Conservation (phyloP, 2,113 vertebrate species). For the Bucco capensis region DNA sequence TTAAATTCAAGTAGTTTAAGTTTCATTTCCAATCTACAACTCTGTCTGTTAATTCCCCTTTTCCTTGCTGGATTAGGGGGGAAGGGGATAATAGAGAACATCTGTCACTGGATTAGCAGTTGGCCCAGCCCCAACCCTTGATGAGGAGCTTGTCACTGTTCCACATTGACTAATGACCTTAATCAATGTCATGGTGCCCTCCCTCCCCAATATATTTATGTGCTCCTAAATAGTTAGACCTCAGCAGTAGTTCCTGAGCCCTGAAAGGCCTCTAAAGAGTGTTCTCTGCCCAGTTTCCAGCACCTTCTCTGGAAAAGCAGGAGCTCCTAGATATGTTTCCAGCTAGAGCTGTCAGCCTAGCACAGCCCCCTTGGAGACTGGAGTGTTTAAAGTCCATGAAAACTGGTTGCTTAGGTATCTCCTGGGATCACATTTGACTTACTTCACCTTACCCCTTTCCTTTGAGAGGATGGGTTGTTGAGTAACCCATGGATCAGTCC, state of each 20-base stretch:
- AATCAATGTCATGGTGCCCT: background rate
- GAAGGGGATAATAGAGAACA: too few relatives aligned
- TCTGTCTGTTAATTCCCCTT: too few relatives aligned
- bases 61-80: too few relatives aligned
- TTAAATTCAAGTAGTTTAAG: too few relatives aligned
- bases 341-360: background rate
- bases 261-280: background rate
- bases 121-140: too few relatives aligned
- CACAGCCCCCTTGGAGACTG: background rate
- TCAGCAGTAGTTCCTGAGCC: background rate
- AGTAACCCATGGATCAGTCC: too few relatives aligned
- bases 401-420: background rate
- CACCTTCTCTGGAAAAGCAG: background rate
- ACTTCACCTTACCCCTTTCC: background rate
- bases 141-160: background rate
- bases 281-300: background rate
- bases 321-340: background rate
- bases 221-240: background rate
- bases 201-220: too few relatives aligned
- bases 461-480: background rate
- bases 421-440: background rate
- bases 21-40: too few relatives aligned
- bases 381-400: background rate
- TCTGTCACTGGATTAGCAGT: too few relatives aligned
- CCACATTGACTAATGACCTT: background rate